These are phyloP conservation scores for Diarsia dahlii DNA, from an alignment of 2,888 invertebrate species.

Conservation along the genomic window DNA sequence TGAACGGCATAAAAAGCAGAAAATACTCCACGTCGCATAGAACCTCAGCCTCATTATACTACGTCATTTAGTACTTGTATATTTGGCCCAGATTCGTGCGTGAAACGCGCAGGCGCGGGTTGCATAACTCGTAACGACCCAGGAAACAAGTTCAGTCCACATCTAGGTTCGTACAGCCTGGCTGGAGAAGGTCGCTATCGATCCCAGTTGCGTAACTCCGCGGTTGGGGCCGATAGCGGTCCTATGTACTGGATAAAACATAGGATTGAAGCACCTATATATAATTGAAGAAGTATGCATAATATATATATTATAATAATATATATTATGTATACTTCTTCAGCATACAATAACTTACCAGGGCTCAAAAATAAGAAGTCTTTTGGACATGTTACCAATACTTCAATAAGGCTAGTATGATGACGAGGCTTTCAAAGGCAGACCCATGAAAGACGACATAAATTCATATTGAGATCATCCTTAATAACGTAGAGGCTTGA, in stretches of 20 bases:
- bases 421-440: not conserved
- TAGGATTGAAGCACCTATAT: not conserved
- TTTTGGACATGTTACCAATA: not conserved
- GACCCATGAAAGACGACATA: not conserved
- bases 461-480: not conserved
- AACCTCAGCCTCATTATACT: constrained; percentile 1
- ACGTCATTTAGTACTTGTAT: constrained; percentile 55
- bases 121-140: constrained; percentile 65
- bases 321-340: not conserved
- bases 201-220: constrained; percentile 61
- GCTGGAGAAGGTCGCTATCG: constrained; percentile 54
- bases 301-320: too few relatives aligned
- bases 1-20: not conserved
- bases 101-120: constrained; percentile 63
- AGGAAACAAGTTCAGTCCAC: constrained; percentile 58
- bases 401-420: too few relatives aligned
- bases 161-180: constrained; percentile 60
- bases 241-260: constrained; percentile 3
- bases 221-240: constrained; percentile 23
- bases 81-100: constrained; percentile 51
- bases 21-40: not conserved
- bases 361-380: not conserved
- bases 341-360: not conserved
- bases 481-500: not conserved
- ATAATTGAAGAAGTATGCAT: too few relatives aligned